Base-by-base conservation (phyloP, 1,140 invertebrate species). In the Aethina tumida region DNA sequence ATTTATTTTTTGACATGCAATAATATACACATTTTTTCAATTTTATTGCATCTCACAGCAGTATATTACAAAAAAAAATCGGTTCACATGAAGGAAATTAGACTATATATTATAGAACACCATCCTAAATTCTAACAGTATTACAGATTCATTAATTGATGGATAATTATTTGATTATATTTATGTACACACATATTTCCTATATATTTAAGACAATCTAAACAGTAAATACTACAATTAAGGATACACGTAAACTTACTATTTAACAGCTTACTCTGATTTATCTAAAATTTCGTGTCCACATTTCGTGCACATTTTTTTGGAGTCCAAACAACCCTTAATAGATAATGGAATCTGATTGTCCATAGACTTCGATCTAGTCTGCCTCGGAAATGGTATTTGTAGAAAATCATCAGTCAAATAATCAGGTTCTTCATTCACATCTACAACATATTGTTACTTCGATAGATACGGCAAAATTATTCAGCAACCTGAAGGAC, bases 271-370 rank as follows among this genome's bases (percentile, higher is more conserved):
- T 20, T 20, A 4, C 22, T 16, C 32, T n/a, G n/a, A n/a, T n/a
- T n/a, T n/a, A n/a, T n/a, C n/a, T n/a, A n/a, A n/a, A n/a, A 34
- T 5, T n/a, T 52, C 41, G 18, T 61, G 59, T 2, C 59, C 59
- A 36, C 59, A 61, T 47, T 56, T 58, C 8, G 38, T 29, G 33
- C 59, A 61, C 34, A 49, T 49, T 39, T 50, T 42, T 6, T 33
- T 37, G 2, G 39, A 39, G 7, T 35, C 34, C 10, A 34, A 12
- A 14, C 20, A 10, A 32, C 43, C 40, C 12, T 49, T 28, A 6
- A 49, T 45, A 7, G 41, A 30, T 5, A 49, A 35, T 5, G 50
- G 45, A 2, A 45, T 37, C 32, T 52, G 50, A 17, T 58, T 49
- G 33, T 60, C 58, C 5, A 58, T 49, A 4, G 58, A 58, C 37